Evolutionary conservation across 2,113 vertebrate species (phyloP).

Genomic region (Cheirogaleus medius): DNA sequence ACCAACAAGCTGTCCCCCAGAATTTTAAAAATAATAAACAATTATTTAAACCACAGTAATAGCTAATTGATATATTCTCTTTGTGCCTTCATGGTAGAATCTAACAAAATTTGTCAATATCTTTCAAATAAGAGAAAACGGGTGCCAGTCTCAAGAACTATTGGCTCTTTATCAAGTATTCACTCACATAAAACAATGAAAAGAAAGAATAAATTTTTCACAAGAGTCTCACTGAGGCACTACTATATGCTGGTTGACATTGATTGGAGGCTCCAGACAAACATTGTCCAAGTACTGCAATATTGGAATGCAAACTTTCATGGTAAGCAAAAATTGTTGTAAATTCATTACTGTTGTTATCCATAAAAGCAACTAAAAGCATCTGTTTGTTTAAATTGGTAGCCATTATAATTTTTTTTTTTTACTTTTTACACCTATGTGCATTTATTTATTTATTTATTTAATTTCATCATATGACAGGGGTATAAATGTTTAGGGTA

Average conservation of each 20-base stretch:
- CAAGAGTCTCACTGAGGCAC: background rate
- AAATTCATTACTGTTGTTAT: background rate
- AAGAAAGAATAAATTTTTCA: background rate
- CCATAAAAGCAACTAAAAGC: background rate
- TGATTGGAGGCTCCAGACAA: background rate
- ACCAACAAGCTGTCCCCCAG: background rate
- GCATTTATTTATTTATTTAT: too few species aligned
- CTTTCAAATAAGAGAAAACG: background rate
- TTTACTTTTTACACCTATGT: too few species aligned
- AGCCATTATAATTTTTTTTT: background rate
- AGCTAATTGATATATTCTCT: background rate
- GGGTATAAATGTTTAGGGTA: too few species aligned
- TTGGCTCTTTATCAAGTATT: background rate
- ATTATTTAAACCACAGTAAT: background rate
- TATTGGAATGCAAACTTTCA: background rate
- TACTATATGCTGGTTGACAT: background rate
- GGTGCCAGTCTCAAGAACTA: background rate
- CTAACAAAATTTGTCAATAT: background rate
- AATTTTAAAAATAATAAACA: slow-evolving; percentile 31
- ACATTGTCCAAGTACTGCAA: background rate
- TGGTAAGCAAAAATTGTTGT: background rate
- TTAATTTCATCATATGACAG: too few species aligned
- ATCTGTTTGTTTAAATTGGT: background rate
- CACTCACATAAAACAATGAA: background rate
- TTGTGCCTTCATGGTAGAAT: background rate